Evolutionary conservation across 2,113 vertebrate genomes (phyloP), one percentile per base, ranked within the genome.

Genomic region (Coracopsis vasa): DNA sequence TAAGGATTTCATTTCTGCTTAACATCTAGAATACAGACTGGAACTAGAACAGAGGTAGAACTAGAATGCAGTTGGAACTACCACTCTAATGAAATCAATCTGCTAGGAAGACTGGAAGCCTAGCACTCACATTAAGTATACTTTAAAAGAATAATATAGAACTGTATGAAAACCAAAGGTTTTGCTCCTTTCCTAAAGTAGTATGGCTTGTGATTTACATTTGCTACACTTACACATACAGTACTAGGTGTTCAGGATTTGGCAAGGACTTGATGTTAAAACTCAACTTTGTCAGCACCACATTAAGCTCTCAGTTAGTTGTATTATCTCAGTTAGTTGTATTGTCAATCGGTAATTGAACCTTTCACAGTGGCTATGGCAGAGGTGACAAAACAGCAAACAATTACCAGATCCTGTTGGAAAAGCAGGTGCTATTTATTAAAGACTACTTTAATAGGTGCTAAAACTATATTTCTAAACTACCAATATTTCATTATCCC

Each of bases 261-360:
- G 72, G 82, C 71, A 93, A 86, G 27, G 39, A 70, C 54, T 51
- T 21, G 14, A 47, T 21, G 39, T 69, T 50, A 90, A 90, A 88
- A 73, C 83, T 71, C 79, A 92, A 62, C 71, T 88, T 47, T 67
- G 85, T 92, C 74, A 96, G 86, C 88, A 71, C 16, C 67, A 44
- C 28, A 21, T 45, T 21, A 51, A 94, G 54, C 50, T 92, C 71
- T 45, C 24, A 35, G 20, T 83, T 74, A 88, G 54, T n/a, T 69
- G 50, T 3, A 35, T 4, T 44, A 79, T 25, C 45, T 16, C 39
- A 64, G 60, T n/a, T n/a, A n/a, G n/a, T n/a, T n/a, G n/a, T n/a
- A n/a, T n/a, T n/a, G n/a, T n/a, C n/a, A n/a, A n/a, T n/a, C 12
- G 29, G 54, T 61, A 95, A 86, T 72, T 37, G 44, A 33, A 62